Percentiles rank a stretch among this genome's conserved stretches.
phyloP scores from a whole-genome alignment of 2,888 invertebrate species.

The Drosophila conformis region DNA sequence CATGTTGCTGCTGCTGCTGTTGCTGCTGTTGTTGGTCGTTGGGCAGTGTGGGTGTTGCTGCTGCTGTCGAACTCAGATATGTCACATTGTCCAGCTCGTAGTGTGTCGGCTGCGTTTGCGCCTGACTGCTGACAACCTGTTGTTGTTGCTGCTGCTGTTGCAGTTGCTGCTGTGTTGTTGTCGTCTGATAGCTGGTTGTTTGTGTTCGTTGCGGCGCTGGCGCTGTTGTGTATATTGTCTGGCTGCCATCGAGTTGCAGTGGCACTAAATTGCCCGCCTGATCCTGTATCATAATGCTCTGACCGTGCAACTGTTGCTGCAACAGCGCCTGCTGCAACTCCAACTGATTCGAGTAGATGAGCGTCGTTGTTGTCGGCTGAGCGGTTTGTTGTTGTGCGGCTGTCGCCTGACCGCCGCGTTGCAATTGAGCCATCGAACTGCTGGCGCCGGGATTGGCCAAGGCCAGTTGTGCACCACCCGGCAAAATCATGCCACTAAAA shows the following conservation, averaged over 20 bases:
- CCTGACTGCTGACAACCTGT: constrained; percentile 52
- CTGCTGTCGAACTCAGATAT: constrained; percentile 78
- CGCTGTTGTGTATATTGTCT: constrained; percentile 80
- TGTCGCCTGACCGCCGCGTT: constrained; percentile 62
- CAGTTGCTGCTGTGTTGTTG: constrained; percentile 70
- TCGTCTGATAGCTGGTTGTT: constrained; percentile 65
- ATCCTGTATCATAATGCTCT: constrained; percentile 84
- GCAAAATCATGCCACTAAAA: constrained; percentile 83
- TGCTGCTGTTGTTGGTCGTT: constrained; percentile 76
- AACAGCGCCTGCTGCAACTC: constrained; percentile 83
- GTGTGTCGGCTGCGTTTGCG: constrained; percentile 72
- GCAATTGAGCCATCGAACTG: constrained; percentile 70
- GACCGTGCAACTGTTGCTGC: constrained; percentile 83
- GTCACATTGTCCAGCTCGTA: constrained; percentile 84
- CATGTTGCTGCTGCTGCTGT: constrained; percentile 70
- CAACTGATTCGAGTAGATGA: constrained; percentile 83
- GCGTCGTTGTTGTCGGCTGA: constrained; percentile 71
- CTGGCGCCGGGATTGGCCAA: constrained; percentile 82
- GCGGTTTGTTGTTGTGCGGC: constrained; percentile 43
- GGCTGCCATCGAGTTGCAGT: constrained; percentile 81
- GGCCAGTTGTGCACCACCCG: constrained; percentile 82
- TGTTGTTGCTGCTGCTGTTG: constrained; percentile 57
- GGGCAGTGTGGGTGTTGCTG: constrained; percentile 72
- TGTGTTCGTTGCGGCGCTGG: constrained; percentile 55
- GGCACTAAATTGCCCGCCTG: constrained; percentile 83